These are phyloP conservation scores for Pituophis catenifer DNA, from an alignment of 2,113 vertebrate genomes.

Conservation along the genomic window DNA sequence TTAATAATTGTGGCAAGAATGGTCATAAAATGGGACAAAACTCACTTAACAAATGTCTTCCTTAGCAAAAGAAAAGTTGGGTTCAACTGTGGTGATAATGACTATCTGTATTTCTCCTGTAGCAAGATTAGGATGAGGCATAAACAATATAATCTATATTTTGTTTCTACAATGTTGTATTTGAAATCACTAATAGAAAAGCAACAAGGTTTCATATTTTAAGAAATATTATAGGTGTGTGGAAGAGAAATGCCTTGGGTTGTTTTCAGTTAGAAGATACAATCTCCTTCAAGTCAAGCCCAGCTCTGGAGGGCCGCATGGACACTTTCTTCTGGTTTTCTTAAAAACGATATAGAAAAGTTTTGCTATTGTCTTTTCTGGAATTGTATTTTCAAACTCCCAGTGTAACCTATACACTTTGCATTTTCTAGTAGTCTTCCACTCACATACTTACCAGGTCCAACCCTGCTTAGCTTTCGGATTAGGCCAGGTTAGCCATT, in stretches of 20 bases:
- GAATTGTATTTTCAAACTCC: background rate
- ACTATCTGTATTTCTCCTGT: background rate
- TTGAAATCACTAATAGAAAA: background rate
- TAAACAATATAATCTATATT: background rate
- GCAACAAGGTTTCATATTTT: background rate
- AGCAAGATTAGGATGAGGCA: background rate
- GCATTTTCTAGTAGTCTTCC: background rate
- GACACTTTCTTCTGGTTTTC: background rate
- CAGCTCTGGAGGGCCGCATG: background rate
- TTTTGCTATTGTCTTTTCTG: background rate
- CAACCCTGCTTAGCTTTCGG: background rate
- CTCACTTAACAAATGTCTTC: background rate
- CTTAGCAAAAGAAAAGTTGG: background rate
- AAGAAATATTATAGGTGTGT: background rate
- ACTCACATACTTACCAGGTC: background rate
- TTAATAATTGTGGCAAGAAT: background rate
- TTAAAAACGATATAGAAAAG: background rate
- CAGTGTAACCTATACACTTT: background rate
- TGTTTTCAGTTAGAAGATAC: background rate
- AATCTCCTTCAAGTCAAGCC: background rate
- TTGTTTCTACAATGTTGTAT: background rate
- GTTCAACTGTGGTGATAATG: background rate
- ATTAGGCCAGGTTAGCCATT: background rate
- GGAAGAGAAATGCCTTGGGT: background rate
- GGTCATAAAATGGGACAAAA: background rate